Evolutionary conservation across 2,888 invertebrate genomes (phyloP).

Genomic region (Miltochrista miniata): DNA sequence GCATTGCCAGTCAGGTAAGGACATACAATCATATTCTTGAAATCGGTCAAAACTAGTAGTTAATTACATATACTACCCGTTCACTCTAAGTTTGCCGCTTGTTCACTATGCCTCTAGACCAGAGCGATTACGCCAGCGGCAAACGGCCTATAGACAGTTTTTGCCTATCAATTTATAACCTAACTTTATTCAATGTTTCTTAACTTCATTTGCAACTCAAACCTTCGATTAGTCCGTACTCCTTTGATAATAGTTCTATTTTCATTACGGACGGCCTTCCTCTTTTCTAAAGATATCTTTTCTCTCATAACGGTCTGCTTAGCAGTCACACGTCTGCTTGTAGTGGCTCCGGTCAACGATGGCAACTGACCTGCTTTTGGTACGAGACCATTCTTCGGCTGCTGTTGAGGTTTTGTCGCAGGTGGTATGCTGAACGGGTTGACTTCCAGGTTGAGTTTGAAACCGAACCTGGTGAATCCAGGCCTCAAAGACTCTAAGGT

Average conservation of each 20-base stretch:
- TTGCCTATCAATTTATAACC: too few species aligned
- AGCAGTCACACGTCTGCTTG: slow-evolving; percentile 50
- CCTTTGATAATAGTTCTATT: slow-evolving; percentile 84
- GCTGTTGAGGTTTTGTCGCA: slow-evolving; percentile 39
- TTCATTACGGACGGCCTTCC: slow-evolving; percentile 57
- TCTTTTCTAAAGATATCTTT: slow-evolving; percentile 57
- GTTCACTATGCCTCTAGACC: too few species aligned
- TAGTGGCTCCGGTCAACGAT: slow-evolving; percentile 52
- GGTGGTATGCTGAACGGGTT: slow-evolving; percentile 67
- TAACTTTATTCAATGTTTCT: slow-evolving; percentile 67
- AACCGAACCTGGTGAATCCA: slow-evolving; percentile 77
- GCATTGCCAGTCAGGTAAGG: too few species aligned
- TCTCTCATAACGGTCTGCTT: slow-evolving; percentile 66
- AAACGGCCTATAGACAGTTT: too few species aligned
- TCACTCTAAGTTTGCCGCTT: too few species aligned
- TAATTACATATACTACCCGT: too few species aligned
- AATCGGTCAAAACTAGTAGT: too few species aligned
- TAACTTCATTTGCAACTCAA: slow-evolving; percentile 88
- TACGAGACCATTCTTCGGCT: slow-evolving; percentile 30
- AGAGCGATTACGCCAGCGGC: too few species aligned
- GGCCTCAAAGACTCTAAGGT: slow-evolving; percentile 50
- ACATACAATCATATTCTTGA: too few species aligned
- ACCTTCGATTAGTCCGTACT: slow-evolving; percentile 88
- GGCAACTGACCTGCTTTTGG: slow-evolving; percentile 45
- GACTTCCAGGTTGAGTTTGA: slow-evolving; percentile 68